Base-by-base conservation (phyloP, 2,113 vertebrate genomes). In the Platichthys flesus region DNA sequence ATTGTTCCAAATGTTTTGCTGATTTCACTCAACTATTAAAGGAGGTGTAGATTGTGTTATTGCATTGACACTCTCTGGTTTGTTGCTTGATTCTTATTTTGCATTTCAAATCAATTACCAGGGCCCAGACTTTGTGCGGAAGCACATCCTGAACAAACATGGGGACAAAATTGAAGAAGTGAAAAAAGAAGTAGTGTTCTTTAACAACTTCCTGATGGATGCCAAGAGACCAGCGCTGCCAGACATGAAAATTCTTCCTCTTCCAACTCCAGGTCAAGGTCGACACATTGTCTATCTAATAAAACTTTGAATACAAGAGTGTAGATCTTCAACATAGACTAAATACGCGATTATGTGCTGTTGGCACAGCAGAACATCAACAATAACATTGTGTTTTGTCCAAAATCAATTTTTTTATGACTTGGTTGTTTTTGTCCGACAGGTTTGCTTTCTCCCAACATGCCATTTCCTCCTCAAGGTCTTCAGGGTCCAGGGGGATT, bases 131-230 rank as follows among this genome's bases (percentile, higher is more conserved):
- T 98, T 98, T 91, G 97, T 98, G 9, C 95, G 95, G 20, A 98
- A 98, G 57, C 97, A 98, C 87, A 97, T 98, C 74, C 94, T 97
- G 85, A 98, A 98, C 83, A 98, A 98, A 85, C 97, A 98, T 0
- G 95, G 94, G 0, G 96, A 98, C 78, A 98, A 98, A 90, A 97
- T 98, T 45, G 96, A 97, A 78, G 97, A 97, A 84, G 97, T 98
- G 21, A 96, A 96, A 89, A 97, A 97, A 80, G 97, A 98, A 71
- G 97, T 98, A 7, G 47, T 90, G 0, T 98, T 98, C 74, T 98
- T 98, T 69, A 98, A 98, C 87, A 97, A 96, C 74, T 97, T 97
- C 82, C 94, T 98, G 24, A 96, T 96, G 83, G 97, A 98, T 31
- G 96, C 96, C 24, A 97, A 97, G 89, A 92, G 96, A 51, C 97